A percentile compares a stretch with the other conserved stretches of the same genome.
These are phyloP conservation scores for Apostichopus californicus DNA, from an alignment of 35 echinoderm and acorn worm species.

Conservation along the genomic window DNA sequence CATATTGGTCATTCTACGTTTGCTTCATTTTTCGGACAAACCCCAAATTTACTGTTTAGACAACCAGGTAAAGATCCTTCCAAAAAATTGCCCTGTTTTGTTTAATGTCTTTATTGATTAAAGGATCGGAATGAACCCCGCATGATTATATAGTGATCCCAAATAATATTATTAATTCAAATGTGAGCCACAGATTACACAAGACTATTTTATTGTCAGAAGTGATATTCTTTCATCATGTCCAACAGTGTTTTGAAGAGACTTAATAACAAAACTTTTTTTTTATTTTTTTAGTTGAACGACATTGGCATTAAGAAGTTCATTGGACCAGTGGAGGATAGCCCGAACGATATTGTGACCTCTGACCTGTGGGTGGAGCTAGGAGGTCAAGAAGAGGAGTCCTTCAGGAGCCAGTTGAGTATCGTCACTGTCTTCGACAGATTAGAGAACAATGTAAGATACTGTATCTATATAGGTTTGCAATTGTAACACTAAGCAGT, in stretches of 20 bases:
- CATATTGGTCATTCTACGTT: too few relatives aligned
- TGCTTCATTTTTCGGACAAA: too few relatives aligned
- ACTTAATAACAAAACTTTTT: background rate
- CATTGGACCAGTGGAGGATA: background rate
- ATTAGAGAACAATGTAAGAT: background rate
- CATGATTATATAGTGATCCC: too few relatives aligned
- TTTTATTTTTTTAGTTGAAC: background rate
- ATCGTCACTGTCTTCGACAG: background rate
- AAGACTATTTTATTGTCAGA: too few relatives aligned
- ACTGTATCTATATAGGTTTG: background rate
- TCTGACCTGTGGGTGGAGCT: constrained; percentile 7
- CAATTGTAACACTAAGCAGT: too few relatives aligned
- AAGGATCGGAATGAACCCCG: too few relatives aligned
- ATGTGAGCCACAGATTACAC: too few relatives aligned
- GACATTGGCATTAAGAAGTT: background rate
- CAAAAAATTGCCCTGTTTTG: too few relatives aligned
- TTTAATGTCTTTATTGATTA: too few relatives aligned
- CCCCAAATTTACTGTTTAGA: too few relatives aligned
- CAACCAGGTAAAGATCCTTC: too few relatives aligned
- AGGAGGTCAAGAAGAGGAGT: constrained; percentile 1
- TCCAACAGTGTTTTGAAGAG: background rate
- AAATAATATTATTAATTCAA: too few relatives aligned
- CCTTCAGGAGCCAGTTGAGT: background rate
- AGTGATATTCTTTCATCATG: background rate
- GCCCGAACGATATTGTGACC: background rate